These are phyloP conservation scores for Teleogryllus occipitalis DNA, from an alignment of 1,140 invertebrate genomes.

Conservation along the genomic window DNA sequence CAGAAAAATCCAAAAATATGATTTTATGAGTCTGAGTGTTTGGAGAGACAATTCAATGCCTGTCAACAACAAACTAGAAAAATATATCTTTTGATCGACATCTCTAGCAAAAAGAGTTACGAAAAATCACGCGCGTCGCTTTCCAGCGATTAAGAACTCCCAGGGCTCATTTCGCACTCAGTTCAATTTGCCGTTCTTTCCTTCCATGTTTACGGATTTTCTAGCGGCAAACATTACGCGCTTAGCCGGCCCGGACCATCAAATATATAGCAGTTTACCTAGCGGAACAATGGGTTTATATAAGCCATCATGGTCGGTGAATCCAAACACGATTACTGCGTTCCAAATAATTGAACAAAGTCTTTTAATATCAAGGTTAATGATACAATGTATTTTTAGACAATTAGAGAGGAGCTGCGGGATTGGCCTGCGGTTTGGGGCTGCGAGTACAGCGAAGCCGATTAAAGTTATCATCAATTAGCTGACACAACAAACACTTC, in stretches of 20 bases:
- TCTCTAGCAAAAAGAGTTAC: too few species aligned
- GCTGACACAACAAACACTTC: not conserved
- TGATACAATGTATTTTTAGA: conserved; percentile 6
- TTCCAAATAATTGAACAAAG: conserved; percentile 1
- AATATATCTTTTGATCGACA: too few species aligned
- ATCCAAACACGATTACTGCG: not conserved
- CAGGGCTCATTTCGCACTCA: too few species aligned
- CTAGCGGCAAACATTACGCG: not conserved
- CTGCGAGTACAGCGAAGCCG: not conserved
- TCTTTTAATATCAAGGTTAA: conserved; percentile 6
- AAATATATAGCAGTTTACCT: conserved; percentile 5
- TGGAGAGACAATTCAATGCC: too few species aligned
- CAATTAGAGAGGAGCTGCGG: not conserved
- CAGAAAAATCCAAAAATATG: too few species aligned
- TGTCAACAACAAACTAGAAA: too few species aligned
- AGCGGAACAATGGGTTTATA: conserved; percentile 4
- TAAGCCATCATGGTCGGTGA: conserved; percentile 3
- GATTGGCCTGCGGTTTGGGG: not conserved
- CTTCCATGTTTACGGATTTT: conserved; percentile 1
- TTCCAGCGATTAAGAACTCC: too few species aligned
- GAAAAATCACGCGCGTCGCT: too few species aligned
- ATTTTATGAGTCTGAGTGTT: too few species aligned
- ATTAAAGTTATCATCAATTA: conserved; percentile 2
- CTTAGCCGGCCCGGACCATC: not conserved
- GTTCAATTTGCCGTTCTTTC: not conserved